phyloP scores from a whole-genome alignment of 2,797 vertebrate genomes.

The Gymnodraco acuticeps region DNA sequence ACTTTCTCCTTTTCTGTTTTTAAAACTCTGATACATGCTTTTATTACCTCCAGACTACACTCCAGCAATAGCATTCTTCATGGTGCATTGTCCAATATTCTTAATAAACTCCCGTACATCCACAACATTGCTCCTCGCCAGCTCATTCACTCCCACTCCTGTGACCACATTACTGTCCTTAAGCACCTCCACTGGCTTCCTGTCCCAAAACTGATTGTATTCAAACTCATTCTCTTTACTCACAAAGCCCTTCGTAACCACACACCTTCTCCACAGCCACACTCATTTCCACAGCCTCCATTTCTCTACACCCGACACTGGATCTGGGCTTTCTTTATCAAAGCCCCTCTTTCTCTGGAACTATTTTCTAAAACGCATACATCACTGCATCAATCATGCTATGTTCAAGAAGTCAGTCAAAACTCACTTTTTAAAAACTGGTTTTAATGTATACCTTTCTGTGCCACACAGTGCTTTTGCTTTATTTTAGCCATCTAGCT shows the following conservation, averaged over 20 bases:
- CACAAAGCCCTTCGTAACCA: neutral
- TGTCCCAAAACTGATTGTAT: neutral
- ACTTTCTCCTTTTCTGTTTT: neutral
- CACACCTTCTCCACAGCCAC: neutral
- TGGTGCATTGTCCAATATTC: neutral
- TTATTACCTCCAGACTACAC: constrained; percentile 3
- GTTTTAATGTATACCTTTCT: neutral
- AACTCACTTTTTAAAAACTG: neutral
- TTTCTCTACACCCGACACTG: neutral
- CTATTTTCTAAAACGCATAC: neutral
- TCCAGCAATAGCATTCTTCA: constrained; percentile 8
- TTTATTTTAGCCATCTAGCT: neutral
- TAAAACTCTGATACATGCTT: constrained; percentile 12
- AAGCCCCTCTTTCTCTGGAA: too few relatives aligned
- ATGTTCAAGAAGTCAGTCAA: neutral
- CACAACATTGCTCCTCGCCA: neutral
- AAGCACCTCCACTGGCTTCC: neutral
- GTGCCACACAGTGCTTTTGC: neutral
- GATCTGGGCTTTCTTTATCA: neutral
- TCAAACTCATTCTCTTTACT: neutral
- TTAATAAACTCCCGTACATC: neutral
- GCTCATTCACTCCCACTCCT: neutral
- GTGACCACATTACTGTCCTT: neutral
- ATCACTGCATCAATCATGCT: neutral
- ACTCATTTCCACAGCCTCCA: neutral